Evolutionary conservation across 2,113 vertebrate species (phyloP).

Genomic region (Taurulus bubalis): DNA sequence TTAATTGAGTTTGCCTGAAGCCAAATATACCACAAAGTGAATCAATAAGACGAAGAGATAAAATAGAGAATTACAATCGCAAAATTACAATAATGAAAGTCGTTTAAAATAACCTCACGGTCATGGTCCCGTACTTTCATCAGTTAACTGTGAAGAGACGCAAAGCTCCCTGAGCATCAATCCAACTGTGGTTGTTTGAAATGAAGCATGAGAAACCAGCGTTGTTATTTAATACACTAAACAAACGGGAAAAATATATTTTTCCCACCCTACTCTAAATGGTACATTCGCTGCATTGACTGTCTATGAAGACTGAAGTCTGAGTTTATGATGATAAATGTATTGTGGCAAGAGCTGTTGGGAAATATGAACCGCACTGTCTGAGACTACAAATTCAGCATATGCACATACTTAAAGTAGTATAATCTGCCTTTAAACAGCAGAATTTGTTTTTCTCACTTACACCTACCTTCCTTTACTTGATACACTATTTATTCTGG

Average conservation of each 20-base stretch:
- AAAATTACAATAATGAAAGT: not conserved
- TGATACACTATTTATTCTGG: constrained; percentile 45
- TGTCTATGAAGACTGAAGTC: not conserved
- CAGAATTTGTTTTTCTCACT: constrained; percentile 43
- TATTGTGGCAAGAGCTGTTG: not conserved
- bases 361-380: not conserved
- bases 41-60: not conserved
- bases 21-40: not conserved
- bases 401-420: not conserved
- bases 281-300: not conserved
- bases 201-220: not conserved
- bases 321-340: not conserved
- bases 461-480: constrained; percentile 28
- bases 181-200: not conserved
- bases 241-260: too few relatives aligned
- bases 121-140: not conserved
- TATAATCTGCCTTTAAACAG: constrained; percentile 37
- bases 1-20: not conserved
- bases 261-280: not conserved
- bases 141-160: not conserved
- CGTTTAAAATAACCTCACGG: not conserved
- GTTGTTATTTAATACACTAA: constrained; percentile 5
- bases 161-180: not conserved
- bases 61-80: not conserved
- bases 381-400: not conserved